Base-by-base conservation (phyloP, 2,113 vertebrate species). In the Megaceryle maxima region DNA sequence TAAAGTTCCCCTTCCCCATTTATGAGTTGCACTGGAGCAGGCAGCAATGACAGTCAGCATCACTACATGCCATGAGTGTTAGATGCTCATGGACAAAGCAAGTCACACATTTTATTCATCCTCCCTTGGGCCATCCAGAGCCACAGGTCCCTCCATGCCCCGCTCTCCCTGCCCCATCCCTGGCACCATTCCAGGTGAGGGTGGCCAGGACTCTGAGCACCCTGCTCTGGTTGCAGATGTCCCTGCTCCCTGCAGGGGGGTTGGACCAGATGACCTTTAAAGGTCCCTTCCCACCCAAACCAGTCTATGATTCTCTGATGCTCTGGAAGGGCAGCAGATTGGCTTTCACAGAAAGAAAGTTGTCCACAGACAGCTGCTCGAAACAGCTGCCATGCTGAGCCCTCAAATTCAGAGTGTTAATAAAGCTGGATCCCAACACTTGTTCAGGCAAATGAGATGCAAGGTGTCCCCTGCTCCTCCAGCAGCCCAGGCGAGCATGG, bases 21-120 rank as follows among this genome's bases (percentile, higher is more conserved):
- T 78, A 43, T 28, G 50, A 51, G 73, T 10, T 6, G 41, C 6
- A 1, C 31, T 66, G 44, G 10, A 31, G 50, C 67, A 68, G 62
- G 81, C 31, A 26, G 2, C 1, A 78, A 10, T 51, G 85, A 1
- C 39, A 56, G 66, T 1, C 10, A 1, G 64, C 80, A 63, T 16
- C 60, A 0, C 87, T 48, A 1, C 1, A 4, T 9, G 44, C 5
- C 22, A 13, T 0, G 2, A n/a, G 50, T 6, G 73, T 8, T 1
- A 15, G 72, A 2, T 43, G 60, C 33, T 73, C 4, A 0, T 1
- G 56, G 56, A 20, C 81, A 41, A 7, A 57, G 74, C 51, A 20
- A 20, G 62, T 4, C 43, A 55, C 5, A 7, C 1, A 0, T 22
- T 72, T 73, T 12, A 16, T 1, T 1, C 63, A 11, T 33, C 66